These are phyloP conservation scores for Metaphire vulgaris DNA, from an alignment of 1,140 invertebrate genomes.

Conservation along the genomic window DNA sequence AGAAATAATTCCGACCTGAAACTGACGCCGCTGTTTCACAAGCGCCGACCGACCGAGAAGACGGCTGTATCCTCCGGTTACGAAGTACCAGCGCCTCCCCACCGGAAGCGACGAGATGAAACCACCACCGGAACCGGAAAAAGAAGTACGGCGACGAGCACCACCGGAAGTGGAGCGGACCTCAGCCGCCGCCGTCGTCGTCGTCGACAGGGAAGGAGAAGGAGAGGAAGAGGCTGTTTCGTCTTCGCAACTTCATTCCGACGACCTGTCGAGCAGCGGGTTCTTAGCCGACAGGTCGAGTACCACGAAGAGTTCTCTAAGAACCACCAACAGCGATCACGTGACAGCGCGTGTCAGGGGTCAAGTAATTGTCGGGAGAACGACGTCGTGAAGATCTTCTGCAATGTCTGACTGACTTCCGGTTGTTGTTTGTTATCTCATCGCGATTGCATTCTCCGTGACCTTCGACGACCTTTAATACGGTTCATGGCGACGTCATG, in stretches of 20 bases:
- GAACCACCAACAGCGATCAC: neutral
- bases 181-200: neutral
- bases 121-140: neutral
- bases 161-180: neutral
- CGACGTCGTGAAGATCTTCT: no score
- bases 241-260: no score
- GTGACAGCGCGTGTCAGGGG: no score
- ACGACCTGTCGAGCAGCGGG: no score
- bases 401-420: no score
- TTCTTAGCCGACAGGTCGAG: neutral
- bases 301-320: neutral
- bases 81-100: neutral
- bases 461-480: no score
- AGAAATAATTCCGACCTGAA: no score
- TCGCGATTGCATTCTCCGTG: no score
- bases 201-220: no score
- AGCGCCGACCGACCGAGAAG: neutral
- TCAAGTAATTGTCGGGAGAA: no score
- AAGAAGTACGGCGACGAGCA: neutral
- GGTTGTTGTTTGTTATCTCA: no score
- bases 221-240: neutral
- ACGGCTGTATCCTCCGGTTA: neutral
- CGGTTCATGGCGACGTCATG: no score
- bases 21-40: neutral
- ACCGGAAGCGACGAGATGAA: neutral